These are phyloP conservation scores for Xenopus tropicalis DNA, from an alignment of 2,113 vertebrate genomes.

Conservation along the genomic window DNA sequence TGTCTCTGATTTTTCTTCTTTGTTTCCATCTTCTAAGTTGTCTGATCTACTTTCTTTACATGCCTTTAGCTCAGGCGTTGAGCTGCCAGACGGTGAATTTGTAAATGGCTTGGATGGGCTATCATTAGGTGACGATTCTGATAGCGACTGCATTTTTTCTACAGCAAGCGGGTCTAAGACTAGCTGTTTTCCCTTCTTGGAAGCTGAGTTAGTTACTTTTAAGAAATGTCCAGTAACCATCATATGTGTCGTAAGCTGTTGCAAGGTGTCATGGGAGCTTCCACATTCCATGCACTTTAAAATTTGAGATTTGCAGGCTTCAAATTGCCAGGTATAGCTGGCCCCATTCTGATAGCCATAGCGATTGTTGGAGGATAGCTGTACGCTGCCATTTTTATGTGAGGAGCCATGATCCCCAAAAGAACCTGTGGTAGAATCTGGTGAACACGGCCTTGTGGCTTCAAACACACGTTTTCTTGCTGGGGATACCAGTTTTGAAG, in stretches of 20 bases:
- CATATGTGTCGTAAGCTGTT: conserved; percentile 97
- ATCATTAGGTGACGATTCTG: conserved; percentile 73
- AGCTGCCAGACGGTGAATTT: conserved; percentile 70
- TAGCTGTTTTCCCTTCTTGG: conserved; percentile 96
- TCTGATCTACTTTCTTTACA: conserved; percentile 78
- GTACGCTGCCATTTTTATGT: conserved; percentile 69
- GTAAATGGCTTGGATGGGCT: conserved; percentile 64
- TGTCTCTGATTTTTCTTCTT: conserved; percentile 72
- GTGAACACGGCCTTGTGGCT: conserved; percentile 86
- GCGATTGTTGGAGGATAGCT: conserved; percentile 82
- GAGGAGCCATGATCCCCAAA: conserved; percentile 75
- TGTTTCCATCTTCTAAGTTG: conserved; percentile 59
- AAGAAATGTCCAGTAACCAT: conserved; percentile 99
- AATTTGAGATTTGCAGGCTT: conserved; percentile 98
- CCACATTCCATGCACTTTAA: conserved; percentile 98
- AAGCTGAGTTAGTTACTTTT: conserved; percentile 95
- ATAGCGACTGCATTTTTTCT: conserved; percentile 90
- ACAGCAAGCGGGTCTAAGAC: conserved; percentile 88
- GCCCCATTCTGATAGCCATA: conserved; percentile 96
- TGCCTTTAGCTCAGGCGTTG: conserved; percentile 64
- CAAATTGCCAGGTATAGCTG: conserved; percentile 98
- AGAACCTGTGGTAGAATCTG: conserved; percentile 87
- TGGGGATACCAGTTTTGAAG: conserved; percentile 87
- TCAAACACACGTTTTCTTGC: conserved; percentile 93
- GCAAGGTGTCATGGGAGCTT: conserved; percentile 92